Conservation (phyloP, 1,140 invertebrate species). For the Holcopasites calliopsidis region DNA sequence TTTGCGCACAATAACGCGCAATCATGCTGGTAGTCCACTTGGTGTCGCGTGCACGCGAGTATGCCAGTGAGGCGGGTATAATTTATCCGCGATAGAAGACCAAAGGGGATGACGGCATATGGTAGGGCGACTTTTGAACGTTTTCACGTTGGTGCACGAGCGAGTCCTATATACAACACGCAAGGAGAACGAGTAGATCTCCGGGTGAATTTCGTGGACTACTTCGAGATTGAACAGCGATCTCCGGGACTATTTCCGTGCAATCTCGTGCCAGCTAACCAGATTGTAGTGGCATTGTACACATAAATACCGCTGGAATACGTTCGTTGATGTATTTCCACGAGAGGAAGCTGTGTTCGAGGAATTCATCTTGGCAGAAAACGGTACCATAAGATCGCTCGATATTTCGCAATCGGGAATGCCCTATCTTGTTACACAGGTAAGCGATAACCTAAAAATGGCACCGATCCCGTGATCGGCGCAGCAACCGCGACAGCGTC, state of each 20-base stretch:
- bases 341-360: constrained; percentile 31
- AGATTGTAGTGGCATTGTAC: constrained; percentile 63
- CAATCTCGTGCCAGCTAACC: constrained; percentile 71
- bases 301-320: constrained; percentile 39
- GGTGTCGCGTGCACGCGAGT: constrained; percentile 53
- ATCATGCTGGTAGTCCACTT: constrained; percentile 19
- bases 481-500: background rate
- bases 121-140: background rate
- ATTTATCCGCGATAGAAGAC: constrained; percentile 2
- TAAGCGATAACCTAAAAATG: constrained; percentile 18
- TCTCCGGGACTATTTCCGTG: constrained; percentile 70
- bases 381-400: background rate
- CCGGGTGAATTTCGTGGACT: constrained; percentile 45
- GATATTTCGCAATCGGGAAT: constrained; percentile 12
- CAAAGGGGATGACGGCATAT: background rate
- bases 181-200: background rate
- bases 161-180: background rate
- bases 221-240: constrained; percentile 59
- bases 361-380: constrained; percentile 48
- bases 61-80: constrained; percentile 43
- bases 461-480: background rate
- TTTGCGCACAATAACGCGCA: constrained; percentile 60
- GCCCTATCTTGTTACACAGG: background rate
- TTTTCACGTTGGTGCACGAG: constrained; percentile 8
- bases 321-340: constrained; percentile 29